Conservation (phyloP, 2,113 vertebrate species). For the Andinoacara biseriatus region DNA sequence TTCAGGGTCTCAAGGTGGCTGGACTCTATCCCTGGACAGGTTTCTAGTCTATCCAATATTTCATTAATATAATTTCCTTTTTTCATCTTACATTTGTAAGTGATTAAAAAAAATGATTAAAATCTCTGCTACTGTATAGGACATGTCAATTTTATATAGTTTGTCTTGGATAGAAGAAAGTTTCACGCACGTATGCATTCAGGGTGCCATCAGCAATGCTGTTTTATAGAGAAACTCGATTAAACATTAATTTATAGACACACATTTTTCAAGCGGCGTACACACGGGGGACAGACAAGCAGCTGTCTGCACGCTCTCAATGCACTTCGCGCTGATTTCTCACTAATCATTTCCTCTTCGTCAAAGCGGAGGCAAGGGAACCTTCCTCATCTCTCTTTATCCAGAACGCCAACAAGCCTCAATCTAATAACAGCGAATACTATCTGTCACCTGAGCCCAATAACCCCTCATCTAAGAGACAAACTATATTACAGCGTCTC, state of each 20-base stretch:
- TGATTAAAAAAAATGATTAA: background rate
- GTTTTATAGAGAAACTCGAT: conserved; percentile 46
- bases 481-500: background rate
- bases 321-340: conserved; percentile 16
- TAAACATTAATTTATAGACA: conserved; percentile 36
- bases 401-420: background rate
- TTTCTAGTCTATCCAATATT: background rate
- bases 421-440: background rate
- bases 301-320: conserved; percentile 41
- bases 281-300: conserved; percentile 41
- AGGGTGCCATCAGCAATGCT: conserved; percentile 24
- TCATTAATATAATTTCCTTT: background rate
- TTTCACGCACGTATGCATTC: background rate
- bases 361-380: background rate
- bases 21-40: background rate
- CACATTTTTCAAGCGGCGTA: conserved; percentile 38
- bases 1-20: background rate
- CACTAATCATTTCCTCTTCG: conserved; percentile 14
- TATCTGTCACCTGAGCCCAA: conserved; percentile 9
- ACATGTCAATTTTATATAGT: background rate
- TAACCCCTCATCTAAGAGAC: conserved; percentile 7
- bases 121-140: accelerated
- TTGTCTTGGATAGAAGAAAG: background rate
- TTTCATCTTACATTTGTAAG: background rate
- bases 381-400: background rate